Base-by-base conservation (phyloP, 2,113 vertebrate species). In the Peromyscus californicus region DNA sequence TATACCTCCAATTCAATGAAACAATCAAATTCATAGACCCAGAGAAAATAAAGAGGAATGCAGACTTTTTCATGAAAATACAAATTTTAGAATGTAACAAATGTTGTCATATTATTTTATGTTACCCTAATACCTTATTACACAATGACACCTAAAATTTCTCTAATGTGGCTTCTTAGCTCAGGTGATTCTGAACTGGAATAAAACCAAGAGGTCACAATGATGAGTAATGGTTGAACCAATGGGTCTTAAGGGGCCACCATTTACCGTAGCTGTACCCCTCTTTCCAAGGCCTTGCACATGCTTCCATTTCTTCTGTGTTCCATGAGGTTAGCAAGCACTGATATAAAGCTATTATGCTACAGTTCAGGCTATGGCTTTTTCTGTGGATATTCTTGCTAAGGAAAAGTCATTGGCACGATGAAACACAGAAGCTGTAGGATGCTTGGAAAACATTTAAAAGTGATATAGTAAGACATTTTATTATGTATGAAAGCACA, bases 201-300 rank as follows among this genome's bases (percentile, higher is more conserved):
- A 39, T n/a, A 51, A 1, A 26, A 48, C 29, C 8, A 51, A 87
- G 5, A 51, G 84, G 5, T 67, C 45, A 48, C 9, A 70, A 9
- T 48, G 45, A 3, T 22, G 15, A 33, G 31, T n/a, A 29, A 26
- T 54, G 1, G 6, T n/a, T 70, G 63, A 48, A 33, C 31, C 45
- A 48, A 24, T 54, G 15, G 19, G 2, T 5, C 33, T 54, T 3
- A 57, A 57, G 21, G 72, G 22, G 5, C 51, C 45, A 54, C 12
- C 19, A n/a, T 88, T 54, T 70, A n/a, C 12, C 48, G 57, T 2
- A 39, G 67, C 2, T 88, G 5, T 26, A 9, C 10, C 3, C 8
- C 31, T 69, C 13, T 22, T 7, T 36, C 2, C 3, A n/a, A 39
- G 7, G 12, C 22, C 1, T 12, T 15, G 1, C 2, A 26, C 51